Percentiles rank a stretch among this genome's conserved stretches.
These are phyloP conservation scores for Argyresthia albistria DNA, from an alignment of 2,888 invertebrate species.

Conservation along the genomic window DNA sequence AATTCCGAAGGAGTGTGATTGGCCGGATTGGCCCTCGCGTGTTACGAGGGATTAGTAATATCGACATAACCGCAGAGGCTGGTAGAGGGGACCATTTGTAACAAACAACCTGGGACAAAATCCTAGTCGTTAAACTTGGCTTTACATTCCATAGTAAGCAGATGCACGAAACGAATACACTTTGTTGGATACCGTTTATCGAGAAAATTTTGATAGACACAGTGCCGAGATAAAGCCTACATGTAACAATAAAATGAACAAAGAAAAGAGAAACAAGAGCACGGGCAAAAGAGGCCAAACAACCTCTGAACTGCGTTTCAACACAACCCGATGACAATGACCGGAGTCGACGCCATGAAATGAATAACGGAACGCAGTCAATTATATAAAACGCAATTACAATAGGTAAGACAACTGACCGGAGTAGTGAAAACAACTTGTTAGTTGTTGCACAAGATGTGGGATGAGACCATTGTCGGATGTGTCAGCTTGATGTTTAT, in stretches of 20 bases:
- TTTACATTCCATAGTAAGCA: neutral
- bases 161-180: no score
- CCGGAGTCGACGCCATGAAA: slow-evolving; percentile 15
- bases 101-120: neutral
- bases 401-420: slow-evolving; percentile 13
- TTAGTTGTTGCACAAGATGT: neutral
- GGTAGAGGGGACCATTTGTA: neutral
- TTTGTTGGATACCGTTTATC: no score
- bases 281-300: slow-evolving; percentile 18
- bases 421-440: slow-evolving; percentile 5
- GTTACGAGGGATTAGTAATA: slow-evolving; percentile 6
- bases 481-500: neutral
- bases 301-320: slow-evolving; percentile 34
- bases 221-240: neutral
- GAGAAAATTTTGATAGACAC: neutral
- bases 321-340: slow-evolving; percentile 27
- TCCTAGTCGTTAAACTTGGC: neutral
- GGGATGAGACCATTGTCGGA: neutral
- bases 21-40: slow-evolving; percentile 24
- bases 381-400: slow-evolving; percentile 18
- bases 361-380: slow-evolving; percentile 22
- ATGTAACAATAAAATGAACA: slow-evolving; percentile 19
- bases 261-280: slow-evolving; percentile 19
- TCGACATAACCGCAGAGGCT: neutral
- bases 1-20: slow-evolving; percentile 37